Percentiles rank a stretch among this genome's conserved stretches.
Conservation (phyloP, 2,888 invertebrate genomes). For the Cheilosia vernalis region DNA sequence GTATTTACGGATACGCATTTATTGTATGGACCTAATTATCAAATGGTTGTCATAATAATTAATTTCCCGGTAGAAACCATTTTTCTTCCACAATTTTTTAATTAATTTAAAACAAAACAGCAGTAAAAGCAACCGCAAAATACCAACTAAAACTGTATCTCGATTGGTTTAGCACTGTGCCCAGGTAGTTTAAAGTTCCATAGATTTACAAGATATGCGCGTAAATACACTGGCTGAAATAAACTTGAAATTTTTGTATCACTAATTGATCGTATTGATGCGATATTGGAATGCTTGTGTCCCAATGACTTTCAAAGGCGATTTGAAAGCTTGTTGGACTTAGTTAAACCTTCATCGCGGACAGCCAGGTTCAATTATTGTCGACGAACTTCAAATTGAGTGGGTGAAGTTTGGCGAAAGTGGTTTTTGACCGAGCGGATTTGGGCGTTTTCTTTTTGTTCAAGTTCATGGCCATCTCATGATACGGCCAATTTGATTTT, state of each 20-base stretch:
- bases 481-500: slow-evolving; percentile 34
- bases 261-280: slow-evolving; percentile 29
- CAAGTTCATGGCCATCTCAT: slow-evolving; percentile 37
- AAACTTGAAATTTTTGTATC: slow-evolving; percentile 28
- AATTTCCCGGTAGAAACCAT: slow-evolving; percentile 6
- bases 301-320: slow-evolving; percentile 8
- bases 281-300: slow-evolving; percentile 22
- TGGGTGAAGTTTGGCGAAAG: slow-evolving; percentile 7
- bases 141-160: neutral
- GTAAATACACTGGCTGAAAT: neutral
- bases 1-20: no score
- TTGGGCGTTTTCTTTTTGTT: slow-evolving; percentile 29
- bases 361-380: slow-evolving; percentile 36
- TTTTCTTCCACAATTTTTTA: neutral
- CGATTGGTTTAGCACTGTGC: neutral
- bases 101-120: neutral
- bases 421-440: neutral
- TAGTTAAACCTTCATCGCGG: slow-evolving; percentile 25
- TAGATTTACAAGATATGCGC: slow-evolving; percentile 10
- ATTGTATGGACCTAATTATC: neutral
- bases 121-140: neutral
- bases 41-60: neutral
- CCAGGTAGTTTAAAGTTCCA: neutral
- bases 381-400: slow-evolving; percentile 26
- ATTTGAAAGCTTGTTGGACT: slow-evolving; percentile 26